These are phyloP conservation scores for Neotoma lepida DNA, from an alignment of 2,113 vertebrate species.

Conservation along the genomic window DNA sequence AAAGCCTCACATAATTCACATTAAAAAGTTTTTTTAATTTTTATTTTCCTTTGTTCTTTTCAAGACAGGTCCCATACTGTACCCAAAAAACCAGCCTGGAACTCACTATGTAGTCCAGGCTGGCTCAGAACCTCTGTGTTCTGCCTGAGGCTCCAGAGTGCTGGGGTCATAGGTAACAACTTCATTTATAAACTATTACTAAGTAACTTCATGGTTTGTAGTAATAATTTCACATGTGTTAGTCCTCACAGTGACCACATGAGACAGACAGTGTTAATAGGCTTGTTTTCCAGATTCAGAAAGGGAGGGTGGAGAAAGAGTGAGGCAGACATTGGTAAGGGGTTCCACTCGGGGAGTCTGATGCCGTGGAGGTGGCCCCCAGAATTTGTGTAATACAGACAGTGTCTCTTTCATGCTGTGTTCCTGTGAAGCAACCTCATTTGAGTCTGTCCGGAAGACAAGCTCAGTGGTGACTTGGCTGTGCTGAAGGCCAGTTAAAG, in stretches of 20 bases:
- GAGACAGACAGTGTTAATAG: not conserved
- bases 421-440: not conserved
- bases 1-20: slow-evolving; percentile 8
- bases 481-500: slow-evolving; percentile 48
- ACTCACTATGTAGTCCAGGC: not conserved
- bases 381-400: not conserved
- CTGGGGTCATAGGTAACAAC: not conserved
- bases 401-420: not conserved
- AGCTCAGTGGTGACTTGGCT: slow-evolving; percentile 24
- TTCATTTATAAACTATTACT: not conserved
- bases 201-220: not conserved
- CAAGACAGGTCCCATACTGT: not conserved
- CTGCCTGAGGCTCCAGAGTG: not conserved
- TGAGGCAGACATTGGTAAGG: not conserved
- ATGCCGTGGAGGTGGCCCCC: not conserved
- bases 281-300: not conserved
- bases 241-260: not conserved
- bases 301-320: not conserved
- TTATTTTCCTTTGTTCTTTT: not conserved
- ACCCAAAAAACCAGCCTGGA: not conserved
- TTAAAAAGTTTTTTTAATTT: not conserved
- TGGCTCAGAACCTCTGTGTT: not conserved
- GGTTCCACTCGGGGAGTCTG: not conserved
- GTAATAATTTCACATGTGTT: not conserved
- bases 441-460: not conserved